phyloP scores from a whole-genome alignment of 2,888 invertebrate species.

The Drosophila ustulata region DNA sequence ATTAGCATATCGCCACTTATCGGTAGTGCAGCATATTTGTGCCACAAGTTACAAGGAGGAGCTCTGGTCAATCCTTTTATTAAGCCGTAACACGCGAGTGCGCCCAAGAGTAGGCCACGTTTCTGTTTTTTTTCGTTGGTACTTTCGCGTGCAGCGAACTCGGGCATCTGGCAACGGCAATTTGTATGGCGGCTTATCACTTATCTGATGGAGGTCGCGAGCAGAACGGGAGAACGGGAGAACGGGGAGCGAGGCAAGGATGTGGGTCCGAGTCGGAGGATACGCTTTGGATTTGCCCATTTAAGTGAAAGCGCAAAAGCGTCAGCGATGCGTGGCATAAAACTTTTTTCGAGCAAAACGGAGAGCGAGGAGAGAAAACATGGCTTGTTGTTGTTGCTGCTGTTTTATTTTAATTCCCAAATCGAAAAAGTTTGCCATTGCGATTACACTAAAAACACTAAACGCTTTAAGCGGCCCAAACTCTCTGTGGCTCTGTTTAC shows the following conservation, averaged over 20 bases:
- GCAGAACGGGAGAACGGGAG: background rate
- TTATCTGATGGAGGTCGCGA: slow-evolving; percentile 58
- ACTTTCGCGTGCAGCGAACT: slow-evolving; percentile 26
- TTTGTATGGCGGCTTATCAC: slow-evolving; percentile 74
- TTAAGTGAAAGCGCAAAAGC: slow-evolving; percentile 61
- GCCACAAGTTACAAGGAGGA: background rate
- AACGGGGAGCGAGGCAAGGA: background rate
- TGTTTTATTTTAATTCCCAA: slow-evolving; percentile 77
- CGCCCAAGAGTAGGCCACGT: slow-evolving; percentile 40
- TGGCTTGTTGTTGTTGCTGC: slow-evolving; percentile 29
- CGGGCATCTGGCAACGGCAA: slow-evolving; percentile 46
- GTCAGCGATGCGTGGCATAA: slow-evolving; percentile 63
- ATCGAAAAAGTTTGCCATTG: slow-evolving; percentile 76
- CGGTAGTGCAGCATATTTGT: slow-evolving; percentile 2
- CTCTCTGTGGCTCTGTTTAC: slow-evolving; percentile 6
- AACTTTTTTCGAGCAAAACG: slow-evolving; percentile 21
- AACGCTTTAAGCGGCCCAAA: slow-evolving; percentile 59
- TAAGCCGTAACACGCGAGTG: slow-evolving; percentile 33
- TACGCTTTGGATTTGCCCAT: slow-evolving; percentile 60
- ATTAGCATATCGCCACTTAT: slow-evolving; percentile 17
- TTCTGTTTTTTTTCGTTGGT: background rate
- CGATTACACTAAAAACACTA: slow-evolving; percentile 77
- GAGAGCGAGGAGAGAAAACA: background rate
- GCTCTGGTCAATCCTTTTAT: slow-evolving; percentile 50
- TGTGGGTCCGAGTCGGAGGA: slow-evolving; percentile 27